Evolutionary conservation across 2,113 vertebrate species (phyloP).

Genomic region (Acrocephalus arundinaceus): DNA sequence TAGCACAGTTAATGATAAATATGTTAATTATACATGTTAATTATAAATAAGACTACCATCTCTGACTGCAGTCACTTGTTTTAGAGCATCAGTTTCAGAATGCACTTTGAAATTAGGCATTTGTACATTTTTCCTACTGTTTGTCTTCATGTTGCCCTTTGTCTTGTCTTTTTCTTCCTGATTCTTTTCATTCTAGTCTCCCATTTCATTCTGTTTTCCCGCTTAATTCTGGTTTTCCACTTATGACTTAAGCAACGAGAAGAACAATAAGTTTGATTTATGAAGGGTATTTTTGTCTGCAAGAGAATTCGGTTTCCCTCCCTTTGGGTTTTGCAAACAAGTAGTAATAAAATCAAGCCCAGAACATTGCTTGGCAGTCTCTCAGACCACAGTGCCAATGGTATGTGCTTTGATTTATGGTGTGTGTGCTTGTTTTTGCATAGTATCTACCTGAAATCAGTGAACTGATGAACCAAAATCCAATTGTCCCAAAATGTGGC

Average conservation of each 20-base stretch:
- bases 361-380: background rate
- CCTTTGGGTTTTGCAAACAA: background rate
- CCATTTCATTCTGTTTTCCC: background rate
- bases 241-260: background rate
- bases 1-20: background rate
- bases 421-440: background rate
- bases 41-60: background rate
- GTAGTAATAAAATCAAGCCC: background rate
- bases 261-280: background rate
- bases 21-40: background rate
- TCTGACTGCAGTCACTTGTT: background rate
- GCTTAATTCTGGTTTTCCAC: background rate
- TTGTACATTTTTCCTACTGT: background rate
- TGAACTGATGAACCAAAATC: background rate
- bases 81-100: background rate
- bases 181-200: background rate
- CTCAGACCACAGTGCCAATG: background rate
- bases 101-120: background rate
- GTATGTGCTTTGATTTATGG: background rate
- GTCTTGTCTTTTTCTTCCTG: background rate
- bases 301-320: background rate
- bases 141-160: background rate
- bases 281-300: background rate
- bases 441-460: background rate
- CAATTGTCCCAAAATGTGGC: background rate